Conservation (phyloP, 2,797 vertebrate genomes). For the Morelia viridis region DNA sequence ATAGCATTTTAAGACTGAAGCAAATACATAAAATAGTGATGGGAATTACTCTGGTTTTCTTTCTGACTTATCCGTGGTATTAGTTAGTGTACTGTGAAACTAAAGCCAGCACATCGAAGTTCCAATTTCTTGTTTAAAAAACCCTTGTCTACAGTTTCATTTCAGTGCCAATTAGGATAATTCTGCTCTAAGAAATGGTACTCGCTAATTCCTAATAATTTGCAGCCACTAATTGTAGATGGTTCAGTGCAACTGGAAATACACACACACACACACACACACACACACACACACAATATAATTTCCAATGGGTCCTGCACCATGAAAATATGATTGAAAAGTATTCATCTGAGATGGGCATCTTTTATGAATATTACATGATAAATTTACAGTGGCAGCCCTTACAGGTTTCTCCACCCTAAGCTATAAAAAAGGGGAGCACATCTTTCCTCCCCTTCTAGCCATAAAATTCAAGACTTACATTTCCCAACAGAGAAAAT, state of each 20-base stretch:
- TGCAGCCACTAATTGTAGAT: not conserved
- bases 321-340: not conserved
- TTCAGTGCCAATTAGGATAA: not conserved
- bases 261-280: not conserved
- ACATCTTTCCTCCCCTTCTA: not conserved
- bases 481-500: not conserved
- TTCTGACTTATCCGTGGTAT: not conserved
- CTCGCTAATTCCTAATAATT: conserved; percentile 5
- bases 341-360: no score
- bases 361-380: not conserved
- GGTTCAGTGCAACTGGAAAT: conserved; percentile 10
- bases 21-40: not conserved
- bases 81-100: not conserved
- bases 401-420: not conserved
- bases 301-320: not conserved
- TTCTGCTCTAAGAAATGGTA: not conserved
- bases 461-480: not conserved
- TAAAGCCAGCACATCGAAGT: not conserved
- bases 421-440: not conserved
- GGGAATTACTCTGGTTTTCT: not conserved
- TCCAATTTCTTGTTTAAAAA: not conserved
- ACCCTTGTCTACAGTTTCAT: not conserved
- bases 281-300: no score
- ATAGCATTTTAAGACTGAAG: not conserved
- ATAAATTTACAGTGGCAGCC: not conserved